phyloP scores from a whole-genome alignment of 2,797 vertebrate genomes.

The Notolepis coatsorum region DNA sequence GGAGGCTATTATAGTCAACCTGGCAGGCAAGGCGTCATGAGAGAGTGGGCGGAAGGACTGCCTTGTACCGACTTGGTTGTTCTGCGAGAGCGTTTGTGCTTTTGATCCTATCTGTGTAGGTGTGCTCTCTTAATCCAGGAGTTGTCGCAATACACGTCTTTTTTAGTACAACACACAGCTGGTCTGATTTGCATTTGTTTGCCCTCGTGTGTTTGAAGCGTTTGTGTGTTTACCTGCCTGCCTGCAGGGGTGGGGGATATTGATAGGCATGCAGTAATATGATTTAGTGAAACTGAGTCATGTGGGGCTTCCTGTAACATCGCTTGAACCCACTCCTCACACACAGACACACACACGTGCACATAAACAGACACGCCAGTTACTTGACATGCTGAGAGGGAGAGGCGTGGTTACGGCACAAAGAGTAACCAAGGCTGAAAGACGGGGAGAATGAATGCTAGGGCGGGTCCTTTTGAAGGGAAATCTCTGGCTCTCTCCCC shows the following conservation, averaged over 20 bases:
- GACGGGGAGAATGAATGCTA: constrained; percentile 23
- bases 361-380: constrained; percentile 9
- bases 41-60: constrained; percentile 16
- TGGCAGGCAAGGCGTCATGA: constrained; percentile 11
- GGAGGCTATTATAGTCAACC: constrained; percentile 40
- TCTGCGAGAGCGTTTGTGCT: constrained; percentile 20
- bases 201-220: constrained; percentile 26
- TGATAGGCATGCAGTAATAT: constrained; percentile 34
- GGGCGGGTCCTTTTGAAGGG: constrained; percentile 30
- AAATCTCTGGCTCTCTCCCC: constrained; percentile 24
- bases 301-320: constrained; percentile 52
- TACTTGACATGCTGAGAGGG: constrained; percentile 10
- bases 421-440: constrained; percentile 21
- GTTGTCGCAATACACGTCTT: not conserved
- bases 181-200: constrained; percentile 44
- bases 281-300: constrained; percentile 59
- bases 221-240: constrained; percentile 5
- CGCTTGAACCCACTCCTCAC: constrained; percentile 20
- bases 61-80: not conserved
- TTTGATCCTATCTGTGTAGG: constrained; percentile 26
- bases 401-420: constrained; percentile 36
- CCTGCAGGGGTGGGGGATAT: constrained; percentile 29
- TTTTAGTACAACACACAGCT: constrained; percentile 16
- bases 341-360: constrained; percentile 13
- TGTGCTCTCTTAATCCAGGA: not conserved